Evolutionary conservation across 2,888 invertebrate genomes (phyloP), one percentile per base, ranked within the genome.

Genomic region (Neoitamus cyanurus): DNA sequence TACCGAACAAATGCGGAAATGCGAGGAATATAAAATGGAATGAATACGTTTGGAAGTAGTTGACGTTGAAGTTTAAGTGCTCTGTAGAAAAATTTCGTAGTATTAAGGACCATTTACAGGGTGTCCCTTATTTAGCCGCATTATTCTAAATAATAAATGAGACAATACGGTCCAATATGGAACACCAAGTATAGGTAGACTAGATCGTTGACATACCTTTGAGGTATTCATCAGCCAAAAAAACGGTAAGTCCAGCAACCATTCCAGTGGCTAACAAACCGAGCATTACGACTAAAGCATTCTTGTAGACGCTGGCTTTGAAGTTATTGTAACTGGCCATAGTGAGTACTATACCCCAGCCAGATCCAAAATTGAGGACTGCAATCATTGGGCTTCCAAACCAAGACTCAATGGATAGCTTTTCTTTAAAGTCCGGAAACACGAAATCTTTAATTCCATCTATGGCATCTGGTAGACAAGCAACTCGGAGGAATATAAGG

Each of bases 281-380:
- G 15, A 42, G 9, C 28, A 15, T 11, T 72, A 70, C 31, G 11
- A 83, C 13, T 31, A 83, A n/a, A 3, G 90, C 89, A 25, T 88
- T 88, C 7, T 82, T 86, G 90, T 94, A 92, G 87, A 94, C 95
- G 87, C 95, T 94, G 86, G 95, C 95, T 88, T 94, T 92, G 88
- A 96, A 96, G 86, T 93, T 92, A 89, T 96, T 97, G 89, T 95
- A 96, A 89, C 97, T 97, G 36, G 96, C 95, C 93, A 96, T 94
- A 87, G 96, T 95, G 84, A 96, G 93, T 58, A 97, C 93, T 3
- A 95, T 95, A 36, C 97, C 97, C 95, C 96, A 96, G 0, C 96
- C 96, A 0, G 96, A 95, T 0, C 97, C 97, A 31, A 97, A 94
- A 0, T 97, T 96, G 89, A 95, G 97, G 90, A 97, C 80, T 0